phyloP scores from a whole-genome alignment of 2,113 vertebrate genomes.

The Carassius auratus region DNA sequence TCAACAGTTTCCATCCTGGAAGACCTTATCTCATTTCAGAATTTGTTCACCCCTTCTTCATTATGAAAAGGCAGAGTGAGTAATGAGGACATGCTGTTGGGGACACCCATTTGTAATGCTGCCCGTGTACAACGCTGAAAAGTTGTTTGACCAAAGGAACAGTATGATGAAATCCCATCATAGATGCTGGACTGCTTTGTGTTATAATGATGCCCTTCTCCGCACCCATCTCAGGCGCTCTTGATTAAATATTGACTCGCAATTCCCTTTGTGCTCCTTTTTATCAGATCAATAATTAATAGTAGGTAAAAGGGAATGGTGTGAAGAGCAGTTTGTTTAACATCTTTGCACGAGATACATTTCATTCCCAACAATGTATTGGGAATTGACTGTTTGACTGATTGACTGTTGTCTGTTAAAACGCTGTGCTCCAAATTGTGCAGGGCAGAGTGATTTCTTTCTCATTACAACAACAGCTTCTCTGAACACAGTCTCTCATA shows the following conservation, averaged over 20 bases:
- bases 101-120: background rate
- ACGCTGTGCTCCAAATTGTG: background rate
- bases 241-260: slow-evolving; percentile 72
- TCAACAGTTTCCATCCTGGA: background rate
- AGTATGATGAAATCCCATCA: slow-evolving; percentile 64
- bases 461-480: slow-evolving; percentile 1
- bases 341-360: background rate
- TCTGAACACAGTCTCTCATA: background rate
- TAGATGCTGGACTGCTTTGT: slow-evolving; percentile 53
- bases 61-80: slow-evolving; percentile 50
- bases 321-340: slow-evolving; percentile 25
- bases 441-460: background rate
- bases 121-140: slow-evolving; percentile 16
- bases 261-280: slow-evolving; percentile 66
- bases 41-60: background rate
- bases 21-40: slow-evolving; percentile 14
- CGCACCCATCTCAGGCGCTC: slow-evolving; percentile 46
- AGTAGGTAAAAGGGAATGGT: slow-evolving; percentile 61
- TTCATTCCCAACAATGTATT: background rate
- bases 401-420: background rate
- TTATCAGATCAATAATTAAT: slow-evolving; percentile 73
- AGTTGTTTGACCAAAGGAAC: slow-evolving; percentile 56
- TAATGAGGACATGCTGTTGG: slow-evolving; percentile 55
- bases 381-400: background rate
- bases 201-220: slow-evolving; percentile 64